phyloP scores from a whole-genome alignment of 2,888 invertebrate species.

The Platycnemis pennipes region DNA sequence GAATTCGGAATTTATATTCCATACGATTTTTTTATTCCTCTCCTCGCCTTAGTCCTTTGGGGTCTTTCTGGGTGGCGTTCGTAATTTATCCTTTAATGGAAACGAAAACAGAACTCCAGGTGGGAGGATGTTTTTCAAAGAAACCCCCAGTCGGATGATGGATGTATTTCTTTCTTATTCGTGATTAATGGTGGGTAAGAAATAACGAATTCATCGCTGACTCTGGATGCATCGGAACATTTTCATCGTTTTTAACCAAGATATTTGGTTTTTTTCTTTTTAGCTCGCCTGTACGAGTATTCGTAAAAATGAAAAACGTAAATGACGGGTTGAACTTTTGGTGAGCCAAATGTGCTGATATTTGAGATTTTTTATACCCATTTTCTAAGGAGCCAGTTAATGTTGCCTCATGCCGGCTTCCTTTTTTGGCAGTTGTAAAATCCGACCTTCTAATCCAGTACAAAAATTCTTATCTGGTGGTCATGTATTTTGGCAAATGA shows the following conservation, averaged over 20 bases:
- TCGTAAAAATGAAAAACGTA: no score
- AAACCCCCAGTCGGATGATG: neutral
- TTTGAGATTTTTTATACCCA: no score
- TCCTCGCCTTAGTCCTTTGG: neutral
- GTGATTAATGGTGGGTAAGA: neutral
- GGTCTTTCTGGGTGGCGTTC: neutral
- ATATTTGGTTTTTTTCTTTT: no score
- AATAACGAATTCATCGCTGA: neutral
- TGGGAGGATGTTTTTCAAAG: neutral
- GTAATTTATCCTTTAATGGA: neutral
- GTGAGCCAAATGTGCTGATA: no score
- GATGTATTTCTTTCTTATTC: neutral
- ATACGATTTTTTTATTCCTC: neutral
- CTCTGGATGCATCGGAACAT: neutral
- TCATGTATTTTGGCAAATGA: no score
- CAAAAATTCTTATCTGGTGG: no score
- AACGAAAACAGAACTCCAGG: neutral
- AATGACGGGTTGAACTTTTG: no score
- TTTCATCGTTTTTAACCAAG: neutral
- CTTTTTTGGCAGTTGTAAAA: no score
- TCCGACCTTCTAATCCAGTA: no score
- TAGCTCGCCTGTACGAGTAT: no score
- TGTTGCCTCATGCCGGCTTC: no score
- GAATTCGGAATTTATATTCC: neutral
- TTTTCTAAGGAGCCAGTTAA: no score